Conservation (phyloP, 1,140 invertebrate species). For the Paralvinella palmiformis region DNA sequence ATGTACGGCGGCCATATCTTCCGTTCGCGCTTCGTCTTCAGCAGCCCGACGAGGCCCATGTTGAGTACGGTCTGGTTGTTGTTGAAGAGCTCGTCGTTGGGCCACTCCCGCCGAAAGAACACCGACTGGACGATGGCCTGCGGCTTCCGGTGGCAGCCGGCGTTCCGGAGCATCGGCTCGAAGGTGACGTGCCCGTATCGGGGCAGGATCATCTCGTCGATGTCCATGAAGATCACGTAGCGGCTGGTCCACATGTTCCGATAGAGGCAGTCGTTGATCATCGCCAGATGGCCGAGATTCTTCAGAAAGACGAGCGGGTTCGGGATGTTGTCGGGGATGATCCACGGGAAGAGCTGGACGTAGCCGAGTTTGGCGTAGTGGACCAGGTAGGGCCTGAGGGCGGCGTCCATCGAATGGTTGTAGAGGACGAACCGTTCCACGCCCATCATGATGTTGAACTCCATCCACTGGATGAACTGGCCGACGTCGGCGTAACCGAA, state of each 20-base stretch:
- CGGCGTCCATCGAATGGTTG: too few relatives aligned
- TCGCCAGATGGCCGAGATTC: conserved; percentile 41
- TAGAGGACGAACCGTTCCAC: too few relatives aligned
- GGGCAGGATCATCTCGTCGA: conserved; percentile 49
- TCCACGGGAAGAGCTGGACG: too few relatives aligned
- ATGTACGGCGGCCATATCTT: conserved; percentile 3
- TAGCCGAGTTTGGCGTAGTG: too few relatives aligned
- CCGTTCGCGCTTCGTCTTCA: conserved; percentile 11
- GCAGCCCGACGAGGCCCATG: neutral
- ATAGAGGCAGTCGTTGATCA: conserved; percentile 47
- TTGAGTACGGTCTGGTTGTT: neutral
- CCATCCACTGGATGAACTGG: too few relatives aligned
- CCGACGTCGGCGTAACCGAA: too few relatives aligned
- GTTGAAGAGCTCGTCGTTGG: conserved; percentile 55
- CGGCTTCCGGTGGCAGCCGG: conserved; percentile 14
- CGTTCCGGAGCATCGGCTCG: conserved; percentile 37
- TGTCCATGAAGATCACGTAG: conserved; percentile 42
- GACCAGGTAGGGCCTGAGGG: too few relatives aligned
- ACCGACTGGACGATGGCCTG: conserved; percentile 75
- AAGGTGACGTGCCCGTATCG: conserved; percentile 63
- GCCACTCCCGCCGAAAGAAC: conserved; percentile 85
- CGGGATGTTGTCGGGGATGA: too few relatives aligned
- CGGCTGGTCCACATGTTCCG: conserved; percentile 36
- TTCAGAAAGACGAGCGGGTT: too few relatives aligned
- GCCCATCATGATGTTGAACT: too few relatives aligned